Conservation (phyloP, 2,797 vertebrate species). For the Spea hammondii region DNA sequence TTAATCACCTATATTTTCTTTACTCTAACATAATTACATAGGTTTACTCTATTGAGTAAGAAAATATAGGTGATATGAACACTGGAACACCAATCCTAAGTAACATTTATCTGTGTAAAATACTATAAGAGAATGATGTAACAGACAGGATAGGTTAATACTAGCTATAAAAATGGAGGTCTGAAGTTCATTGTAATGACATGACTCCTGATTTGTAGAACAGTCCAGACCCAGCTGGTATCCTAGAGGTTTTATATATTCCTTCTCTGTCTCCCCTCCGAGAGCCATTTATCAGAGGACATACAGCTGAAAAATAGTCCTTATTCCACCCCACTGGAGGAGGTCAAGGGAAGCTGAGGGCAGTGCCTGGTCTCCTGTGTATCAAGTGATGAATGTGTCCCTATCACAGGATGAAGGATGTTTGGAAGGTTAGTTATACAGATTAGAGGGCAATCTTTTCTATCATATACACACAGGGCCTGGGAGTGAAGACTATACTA, state of each 20-base stretch:
- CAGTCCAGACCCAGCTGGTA: conserved; percentile 12
- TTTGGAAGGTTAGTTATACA: conserved; percentile 24
- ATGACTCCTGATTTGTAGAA: background rate
- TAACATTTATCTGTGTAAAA: too few relatives aligned
- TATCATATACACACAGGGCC: conserved; percentile 4
- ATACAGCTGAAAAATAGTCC: conserved; percentile 46
- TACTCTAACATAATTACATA: too few relatives aligned
- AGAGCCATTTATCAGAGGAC: conserved; percentile 45
- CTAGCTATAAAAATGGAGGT: background rate
- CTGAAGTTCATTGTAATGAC: conserved; percentile 1
- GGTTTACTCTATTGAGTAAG: too few relatives aligned
- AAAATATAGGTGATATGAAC: too few relatives aligned
- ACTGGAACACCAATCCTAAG: too few relatives aligned
- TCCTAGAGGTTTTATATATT: conserved; percentile 33
- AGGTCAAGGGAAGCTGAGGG: conserved; percentile 51
- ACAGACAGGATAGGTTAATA: background rate
- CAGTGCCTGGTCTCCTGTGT: conserved; percentile 22
- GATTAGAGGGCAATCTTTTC: conserved; percentile 39
- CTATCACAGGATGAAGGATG: conserved; percentile 44
- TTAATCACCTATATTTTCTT: too few relatives aligned
- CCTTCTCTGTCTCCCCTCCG: conserved; percentile 23
- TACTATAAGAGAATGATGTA: background rate
- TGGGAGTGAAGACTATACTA: background rate
- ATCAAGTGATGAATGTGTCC: conserved; percentile 34
- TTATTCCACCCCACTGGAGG: conserved; percentile 14